Percentiles rank a stretch among this genome's conserved stretches.
These are phyloP conservation scores for Raphicerus campestris DNA, from an alignment of 2,113 vertebrate genomes.

Conservation along the genomic window DNA sequence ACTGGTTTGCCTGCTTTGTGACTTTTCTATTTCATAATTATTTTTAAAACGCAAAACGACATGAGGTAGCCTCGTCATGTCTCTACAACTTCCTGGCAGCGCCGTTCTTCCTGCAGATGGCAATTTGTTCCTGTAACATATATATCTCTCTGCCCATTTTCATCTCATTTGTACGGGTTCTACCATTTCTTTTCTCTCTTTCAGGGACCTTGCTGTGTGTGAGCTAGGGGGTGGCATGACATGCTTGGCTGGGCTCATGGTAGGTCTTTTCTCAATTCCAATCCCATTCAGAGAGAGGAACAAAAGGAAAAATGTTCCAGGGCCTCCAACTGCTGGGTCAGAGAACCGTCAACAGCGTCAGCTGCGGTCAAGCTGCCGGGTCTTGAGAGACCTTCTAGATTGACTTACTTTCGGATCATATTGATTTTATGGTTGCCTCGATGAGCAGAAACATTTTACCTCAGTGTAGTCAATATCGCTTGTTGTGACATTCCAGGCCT, in stretches of 20 bases:
- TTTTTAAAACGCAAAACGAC: constrained; percentile 91
- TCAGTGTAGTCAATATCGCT: constrained; percentile 87
- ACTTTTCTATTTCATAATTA: constrained; percentile 92
- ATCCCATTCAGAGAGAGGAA: constrained; percentile 85
- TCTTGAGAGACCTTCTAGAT: constrained; percentile 87
- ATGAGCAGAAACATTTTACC: constrained; percentile 88
- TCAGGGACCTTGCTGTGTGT: constrained; percentile 91
- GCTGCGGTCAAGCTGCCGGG: constrained; percentile 86
- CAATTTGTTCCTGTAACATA: constrained; percentile 88
- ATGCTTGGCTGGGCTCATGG: constrained; percentile 95
- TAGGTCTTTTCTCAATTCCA: constrained; percentile 92
- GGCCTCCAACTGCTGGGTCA: constrained; percentile 85
- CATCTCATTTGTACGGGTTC: constrained; percentile 91
- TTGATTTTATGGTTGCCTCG: constrained; percentile 89
- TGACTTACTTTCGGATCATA: constrained; percentile 89
- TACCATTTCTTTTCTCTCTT: constrained; percentile 88
- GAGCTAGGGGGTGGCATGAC: constrained; percentile 95
- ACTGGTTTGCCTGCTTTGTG: constrained; percentile 88
- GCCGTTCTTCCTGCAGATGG: constrained; percentile 83
- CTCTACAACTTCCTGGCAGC: constrained; percentile 86
- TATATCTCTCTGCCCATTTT: constrained; percentile 85
- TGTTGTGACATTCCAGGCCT: constrained; percentile 90
- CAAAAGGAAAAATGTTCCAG: constrained; percentile 87
- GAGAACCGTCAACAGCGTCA: constrained; percentile 88
- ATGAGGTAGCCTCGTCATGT: constrained; percentile 85